Evolutionary conservation across 2,888 invertebrate genomes (phyloP).

Genomic region (Eristalinus sepulchralis): DNA sequence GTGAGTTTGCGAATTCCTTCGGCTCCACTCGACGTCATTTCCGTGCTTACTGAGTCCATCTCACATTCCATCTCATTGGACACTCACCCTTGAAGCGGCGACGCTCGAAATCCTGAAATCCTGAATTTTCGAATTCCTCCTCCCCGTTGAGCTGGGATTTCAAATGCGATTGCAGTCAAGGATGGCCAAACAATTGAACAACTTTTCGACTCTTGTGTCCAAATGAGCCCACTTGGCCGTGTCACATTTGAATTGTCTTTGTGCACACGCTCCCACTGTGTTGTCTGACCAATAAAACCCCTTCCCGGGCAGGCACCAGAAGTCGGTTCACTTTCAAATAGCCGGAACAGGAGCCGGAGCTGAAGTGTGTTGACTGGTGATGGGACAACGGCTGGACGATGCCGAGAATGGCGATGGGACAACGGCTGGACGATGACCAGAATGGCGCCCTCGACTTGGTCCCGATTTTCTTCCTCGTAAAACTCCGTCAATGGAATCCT

Average conservation of each 20-base stretch:
- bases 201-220: not conserved
- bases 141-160: not conserved
- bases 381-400: not conserved
- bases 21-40: too few species aligned
- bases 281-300: not conserved
- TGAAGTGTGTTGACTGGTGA: not conserved
- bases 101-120: too few species aligned
- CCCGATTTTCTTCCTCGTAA: too few species aligned
- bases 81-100: too few species aligned
- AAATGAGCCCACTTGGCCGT: not conserved
- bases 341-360: not conserved
- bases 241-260: not conserved
- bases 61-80: too few species aligned
- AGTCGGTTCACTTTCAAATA: not conserved
- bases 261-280: not conserved
- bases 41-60: too few species aligned
- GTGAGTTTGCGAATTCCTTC: not conserved
- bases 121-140: too few species aligned
- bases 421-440: not conserved
- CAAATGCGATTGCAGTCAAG: not conserved
- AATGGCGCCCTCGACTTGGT: too few species aligned
- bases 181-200: not conserved
- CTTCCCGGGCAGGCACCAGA: not conserved
- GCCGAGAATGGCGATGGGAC: not conserved
- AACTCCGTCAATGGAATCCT: too few species aligned